Evolutionary conservation across 2,113 vertebrate species (phyloP), one percentile per base, ranked within the genome.

Genomic region (Macquaria australasica): DNA sequence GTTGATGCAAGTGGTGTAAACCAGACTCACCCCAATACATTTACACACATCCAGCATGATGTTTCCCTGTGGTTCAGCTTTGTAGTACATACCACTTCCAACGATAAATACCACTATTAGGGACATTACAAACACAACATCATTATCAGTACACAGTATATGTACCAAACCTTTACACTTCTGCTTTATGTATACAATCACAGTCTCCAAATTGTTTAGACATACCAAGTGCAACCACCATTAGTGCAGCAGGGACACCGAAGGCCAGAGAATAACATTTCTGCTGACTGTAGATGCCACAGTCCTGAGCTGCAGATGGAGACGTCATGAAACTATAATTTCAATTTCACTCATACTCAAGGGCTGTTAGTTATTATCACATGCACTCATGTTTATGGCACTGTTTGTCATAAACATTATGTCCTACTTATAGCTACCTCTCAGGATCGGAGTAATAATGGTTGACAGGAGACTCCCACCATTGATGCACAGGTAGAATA

Each of bases 401-500:
- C 34, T 51, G 31, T 56, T 77, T 10, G 0, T 76, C 12, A 62
- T 68, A 20, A 64, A 77, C 25, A 9, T 64, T 15, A 14, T 58
- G 45, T 37, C 12, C 37, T 51, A 4, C 16, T 86, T 67, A 50
- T 69, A 58, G 72, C 41, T 96, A 98, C 98, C 97, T 98, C 97
- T 96, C 78, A 99, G 95, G 25, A 94, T 93, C 20, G 98, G 98
- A 0, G 98, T 99, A 89, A 99, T 91, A 80, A 99, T 93, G 5
- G 98, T 99, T 20, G 98, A 99, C 10, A 99, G 58, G 43, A 99
- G 95, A 93, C 98, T 99, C 84, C 98, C 98, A 69, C 96, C 96
- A 73, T 99, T 99, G 91, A 99, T 97, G 80, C 97, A 95, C 86
- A 99, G 88, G 86, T 99, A 99, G 93, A 98, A 99, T 23, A 99